A percentile compares a stretch with the other conserved stretches of the same genome.
These are phyloP conservation scores for Hylaea fasciaria DNA, from an alignment of 2,888 invertebrate genomes.

Conservation along the genomic window DNA sequence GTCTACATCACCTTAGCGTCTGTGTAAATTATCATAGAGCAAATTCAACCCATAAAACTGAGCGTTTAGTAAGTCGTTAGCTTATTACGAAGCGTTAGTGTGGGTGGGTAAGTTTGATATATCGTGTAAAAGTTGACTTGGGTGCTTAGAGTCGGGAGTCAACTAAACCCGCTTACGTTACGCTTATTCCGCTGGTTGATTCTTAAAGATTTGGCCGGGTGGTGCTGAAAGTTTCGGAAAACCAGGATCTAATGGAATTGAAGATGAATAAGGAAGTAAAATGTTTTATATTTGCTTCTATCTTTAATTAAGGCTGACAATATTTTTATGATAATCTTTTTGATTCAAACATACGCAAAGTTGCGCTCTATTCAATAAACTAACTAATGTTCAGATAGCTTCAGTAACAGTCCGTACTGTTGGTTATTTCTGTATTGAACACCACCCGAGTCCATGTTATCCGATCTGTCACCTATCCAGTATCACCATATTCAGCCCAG, in stretches of 20 bases:
- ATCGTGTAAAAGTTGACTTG: neutral
- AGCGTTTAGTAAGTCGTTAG: neutral
- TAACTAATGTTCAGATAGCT: too few species aligned
- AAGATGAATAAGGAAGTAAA: too few species aligned
- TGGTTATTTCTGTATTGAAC: neutral
- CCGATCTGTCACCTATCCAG: conserved; percentile 1
- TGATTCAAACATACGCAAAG: too few species aligned
- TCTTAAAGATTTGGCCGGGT: too few species aligned
- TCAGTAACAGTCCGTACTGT: neutral
- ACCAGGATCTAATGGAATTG: too few species aligned
- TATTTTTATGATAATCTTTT: too few species aligned
- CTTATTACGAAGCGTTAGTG: conserved; percentile 10
- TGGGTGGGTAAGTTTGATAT: conserved; percentile 4
- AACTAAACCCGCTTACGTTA: too few species aligned
- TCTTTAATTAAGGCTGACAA: too few species aligned
- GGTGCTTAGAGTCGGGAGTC: neutral
- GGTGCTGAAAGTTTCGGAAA: too few species aligned
- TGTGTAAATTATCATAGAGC: conserved; percentile 1
- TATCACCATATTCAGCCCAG: neutral
- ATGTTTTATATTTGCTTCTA: too few species aligned
- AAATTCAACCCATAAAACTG: conserved; percentile 1
- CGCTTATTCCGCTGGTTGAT: too few species aligned
- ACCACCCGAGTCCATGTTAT: neutral
- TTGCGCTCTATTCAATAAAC: too few species aligned
- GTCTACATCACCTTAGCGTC: neutral